A percentile compares a stretch with the other conserved stretches of the same genome.
phyloP scores from a whole-genome alignment of 2,888 invertebrate species.

The Nymphalis urticae region DNA sequence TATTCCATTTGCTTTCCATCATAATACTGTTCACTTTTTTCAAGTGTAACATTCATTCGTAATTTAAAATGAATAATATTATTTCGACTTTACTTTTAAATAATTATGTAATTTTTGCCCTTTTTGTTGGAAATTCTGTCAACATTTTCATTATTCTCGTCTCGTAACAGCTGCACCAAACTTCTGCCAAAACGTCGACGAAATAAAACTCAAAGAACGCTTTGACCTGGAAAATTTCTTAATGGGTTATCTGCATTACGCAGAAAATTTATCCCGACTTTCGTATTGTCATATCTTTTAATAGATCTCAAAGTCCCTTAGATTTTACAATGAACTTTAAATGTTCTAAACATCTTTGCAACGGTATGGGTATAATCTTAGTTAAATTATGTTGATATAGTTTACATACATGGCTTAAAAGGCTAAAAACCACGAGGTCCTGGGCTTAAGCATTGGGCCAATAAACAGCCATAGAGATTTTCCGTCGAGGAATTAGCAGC shows the following conservation, averaged over 20 bases:
- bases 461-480: no score
- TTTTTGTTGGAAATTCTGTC: not conserved
- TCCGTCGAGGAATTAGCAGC: no score
- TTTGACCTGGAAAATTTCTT: not conserved
- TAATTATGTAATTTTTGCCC: not conserved
- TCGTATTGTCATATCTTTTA: not conserved
- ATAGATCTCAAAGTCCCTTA: constrained; percentile 7
- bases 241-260: constrained; percentile 3
- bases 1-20: no score
- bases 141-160: constrained; percentile 8
- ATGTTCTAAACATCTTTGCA: not conserved
- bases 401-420: not conserved
- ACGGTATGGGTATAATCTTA: not conserved
- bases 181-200: constrained; percentile 3
- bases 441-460: no score
- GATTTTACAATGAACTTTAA: not conserved
- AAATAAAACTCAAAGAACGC: constrained; percentile 1
- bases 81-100: no score
- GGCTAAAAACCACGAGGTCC: no score
- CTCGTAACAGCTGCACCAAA: constrained; percentile 9
- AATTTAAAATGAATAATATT: no score
- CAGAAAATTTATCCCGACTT: not conserved
- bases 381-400: not conserved
- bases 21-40: no score
- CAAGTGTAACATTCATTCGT: no score